A percentile compares a stretch with the other conserved stretches of the same genome.
phyloP scores from a whole-genome alignment of 2,797 vertebrate genomes.

The Sebastes jordani region DNA sequence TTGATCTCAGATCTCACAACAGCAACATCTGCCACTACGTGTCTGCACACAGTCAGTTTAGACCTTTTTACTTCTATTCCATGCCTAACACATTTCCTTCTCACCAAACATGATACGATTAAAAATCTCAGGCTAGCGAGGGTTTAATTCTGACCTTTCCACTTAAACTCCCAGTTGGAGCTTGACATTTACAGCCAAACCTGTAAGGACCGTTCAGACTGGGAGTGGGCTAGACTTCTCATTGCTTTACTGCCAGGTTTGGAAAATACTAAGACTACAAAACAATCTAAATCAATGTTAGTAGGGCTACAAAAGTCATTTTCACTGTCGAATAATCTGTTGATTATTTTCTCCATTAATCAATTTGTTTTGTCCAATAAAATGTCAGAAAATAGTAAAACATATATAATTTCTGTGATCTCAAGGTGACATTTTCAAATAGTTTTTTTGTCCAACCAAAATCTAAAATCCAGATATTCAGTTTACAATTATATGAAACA shows the following conservation, averaged over 20 bases:
- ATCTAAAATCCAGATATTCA: neutral
- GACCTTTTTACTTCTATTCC: slow-evolving; percentile 20
- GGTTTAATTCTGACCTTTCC: slow-evolving; percentile 48
- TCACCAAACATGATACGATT: slow-evolving; percentile 12
- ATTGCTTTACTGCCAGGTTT: slow-evolving; percentile 1
- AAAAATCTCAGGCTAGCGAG: slow-evolving; percentile 18
- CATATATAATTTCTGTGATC: neutral
- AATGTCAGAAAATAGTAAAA: neutral
- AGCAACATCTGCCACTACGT: slow-evolving; percentile 28
- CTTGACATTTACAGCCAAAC: slow-evolving; percentile 49
- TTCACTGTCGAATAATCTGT: neutral
- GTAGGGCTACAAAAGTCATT: neutral
- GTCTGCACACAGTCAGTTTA: slow-evolving; percentile 31
- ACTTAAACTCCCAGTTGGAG: slow-evolving; percentile 42
- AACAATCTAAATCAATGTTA: neutral
- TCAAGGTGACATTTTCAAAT: neutral
- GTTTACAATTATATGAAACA: neutral
- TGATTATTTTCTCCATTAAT: neutral
- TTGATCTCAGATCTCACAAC: slow-evolving; percentile 15
- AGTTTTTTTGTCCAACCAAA: neutral
- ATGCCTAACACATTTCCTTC: slow-evolving; percentile 1
- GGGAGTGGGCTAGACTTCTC: neutral
- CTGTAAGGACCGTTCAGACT: neutral
- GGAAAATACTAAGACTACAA: neutral
- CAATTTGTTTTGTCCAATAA: neutral